phyloP scores from a whole-genome alignment of 2,113 vertebrate genomes.

The Crotalus helleri region DNA sequence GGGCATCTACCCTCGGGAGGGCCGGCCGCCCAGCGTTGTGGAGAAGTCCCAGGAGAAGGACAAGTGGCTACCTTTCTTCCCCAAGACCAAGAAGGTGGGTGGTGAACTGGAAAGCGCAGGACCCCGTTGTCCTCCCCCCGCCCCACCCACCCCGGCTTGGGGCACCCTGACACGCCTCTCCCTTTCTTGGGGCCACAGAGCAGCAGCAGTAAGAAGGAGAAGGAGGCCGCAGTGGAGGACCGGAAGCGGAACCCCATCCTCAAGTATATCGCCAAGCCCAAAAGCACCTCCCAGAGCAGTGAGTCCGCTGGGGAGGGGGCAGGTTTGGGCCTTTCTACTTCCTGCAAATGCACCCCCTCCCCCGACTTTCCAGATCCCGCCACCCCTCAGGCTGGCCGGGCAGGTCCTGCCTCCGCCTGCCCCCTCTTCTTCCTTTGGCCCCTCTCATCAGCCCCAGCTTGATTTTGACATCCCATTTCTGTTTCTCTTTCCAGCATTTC shows the following conservation, averaged over 20 bases:
- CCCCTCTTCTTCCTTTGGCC: background rate
- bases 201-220: conserved; percentile 81
- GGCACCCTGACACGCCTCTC: background rate
- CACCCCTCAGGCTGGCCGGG: accelerated
- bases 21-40: conserved; percentile 62
- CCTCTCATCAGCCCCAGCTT: background rate
- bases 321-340: background rate
- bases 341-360: background rate
- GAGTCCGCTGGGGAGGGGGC: conserved; percentile 53
- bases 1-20: conserved; percentile 83
- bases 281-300: conserved; percentile 86
- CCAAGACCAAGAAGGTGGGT: conserved; percentile 88
- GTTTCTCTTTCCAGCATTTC: conserved; percentile 77
- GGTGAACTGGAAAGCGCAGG: background rate
- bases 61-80: conserved; percentile 90
- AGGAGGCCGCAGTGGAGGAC: conserved; percentile 80
- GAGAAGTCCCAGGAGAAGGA: conserved; percentile 84
- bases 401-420: too few relatives aligned
- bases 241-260: conserved; percentile 90
- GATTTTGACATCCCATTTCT: conserved; percentile 66
- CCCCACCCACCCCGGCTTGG: background rate
- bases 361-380: background rate
- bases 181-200: conserved; percentile 68
- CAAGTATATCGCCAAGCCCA: conserved; percentile 92
- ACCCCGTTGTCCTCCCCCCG: background rate